Base-by-base conservation (phyloP, 1,140 invertebrate genomes). In the Scaptomyza graminum region DNA sequence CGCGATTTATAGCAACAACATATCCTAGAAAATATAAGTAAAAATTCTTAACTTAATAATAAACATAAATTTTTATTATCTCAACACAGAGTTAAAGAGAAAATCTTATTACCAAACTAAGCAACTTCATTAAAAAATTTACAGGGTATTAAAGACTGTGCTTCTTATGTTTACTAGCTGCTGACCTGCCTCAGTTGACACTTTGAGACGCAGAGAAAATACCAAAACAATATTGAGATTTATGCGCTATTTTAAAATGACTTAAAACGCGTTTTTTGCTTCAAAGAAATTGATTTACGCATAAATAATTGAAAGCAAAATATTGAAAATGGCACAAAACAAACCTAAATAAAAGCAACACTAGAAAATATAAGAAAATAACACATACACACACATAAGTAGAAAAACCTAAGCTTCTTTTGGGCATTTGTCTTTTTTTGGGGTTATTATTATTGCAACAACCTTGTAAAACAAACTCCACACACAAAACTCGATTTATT, bases 211-310 rank as follows among this genome's bases (percentile, higher is more conserved):
- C 62, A 31, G 28, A 37, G 37, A 41, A 57, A 56, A 51, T 9
- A 18, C 37, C 37, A 68, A 75, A 61, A 50, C 49, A 71, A 39
- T 39, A 74, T 68, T 70, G 39, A 65, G 79, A 82, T 67, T 79
- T 82, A 83, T 82, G 59, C 41, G 59, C 62, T 57, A 52, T 68
- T 66, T 64, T 62, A 52, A 81, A 51, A 65, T 55, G 82, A 74
- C 62, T 50, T n/a, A 34, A 61, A 22, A 22, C 39, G 39, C 43
- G 43, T 65, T 57, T 70, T 70, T 44, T 22, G 41, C 55, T 64
- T 63, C 55, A 71, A 70, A 66, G 79, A 70, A 66, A 54, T 68
- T 49, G 31, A 65, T 57, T 65, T 70, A 57, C 37, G 16, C 55
- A 15, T 25, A 50, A 43, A 22, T 16, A 34, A 63, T 49, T 63